These are phyloP conservation scores for Sinopyrophorus schimmeli DNA, from an alignment of 2,888 invertebrate species.

Conservation along the genomic window DNA sequence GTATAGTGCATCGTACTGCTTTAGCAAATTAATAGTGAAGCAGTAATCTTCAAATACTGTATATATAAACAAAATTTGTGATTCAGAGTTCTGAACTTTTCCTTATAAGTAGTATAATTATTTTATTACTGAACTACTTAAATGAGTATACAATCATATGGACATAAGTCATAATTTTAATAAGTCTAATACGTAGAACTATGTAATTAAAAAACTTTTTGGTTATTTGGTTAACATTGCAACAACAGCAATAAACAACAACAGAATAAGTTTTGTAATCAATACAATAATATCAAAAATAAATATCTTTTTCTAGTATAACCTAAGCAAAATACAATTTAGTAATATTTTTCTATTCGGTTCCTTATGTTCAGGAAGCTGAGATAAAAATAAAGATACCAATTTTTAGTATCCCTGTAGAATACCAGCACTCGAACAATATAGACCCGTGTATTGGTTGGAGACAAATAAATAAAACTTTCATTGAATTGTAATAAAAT, in stretches of 20 bases:
- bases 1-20: too few species aligned
- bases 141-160: too few species aligned
- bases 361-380: conserved; percentile 24
- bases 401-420: conserved; percentile 28
- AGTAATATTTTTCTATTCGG: conserved; percentile 28
- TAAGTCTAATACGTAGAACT: too few species aligned
- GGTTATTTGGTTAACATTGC: too few species aligned
- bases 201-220: too few species aligned
- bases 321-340: conserved; percentile 31
- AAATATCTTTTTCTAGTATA: conserved; percentile 20
- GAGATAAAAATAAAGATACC: conserved; percentile 28
- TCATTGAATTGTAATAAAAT: conserved; percentile 35
- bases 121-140: too few species aligned
- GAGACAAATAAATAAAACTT: conserved; percentile 34
- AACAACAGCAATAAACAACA: conserved; percentile 22
- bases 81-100: too few species aligned
- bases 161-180: too few species aligned
- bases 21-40: too few species aligned
- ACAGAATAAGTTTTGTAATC: conserved; percentile 22
- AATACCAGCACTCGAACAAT: conserved; percentile 28
- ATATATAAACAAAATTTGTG: too few species aligned
- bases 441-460: conserved; percentile 25
- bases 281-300: conserved; percentile 30
- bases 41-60: too few species aligned
- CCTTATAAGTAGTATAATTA: too few species aligned